Base-by-base conservation (phyloP, 2,797 vertebrate species). In the Eulemur rubriventer region DNA sequence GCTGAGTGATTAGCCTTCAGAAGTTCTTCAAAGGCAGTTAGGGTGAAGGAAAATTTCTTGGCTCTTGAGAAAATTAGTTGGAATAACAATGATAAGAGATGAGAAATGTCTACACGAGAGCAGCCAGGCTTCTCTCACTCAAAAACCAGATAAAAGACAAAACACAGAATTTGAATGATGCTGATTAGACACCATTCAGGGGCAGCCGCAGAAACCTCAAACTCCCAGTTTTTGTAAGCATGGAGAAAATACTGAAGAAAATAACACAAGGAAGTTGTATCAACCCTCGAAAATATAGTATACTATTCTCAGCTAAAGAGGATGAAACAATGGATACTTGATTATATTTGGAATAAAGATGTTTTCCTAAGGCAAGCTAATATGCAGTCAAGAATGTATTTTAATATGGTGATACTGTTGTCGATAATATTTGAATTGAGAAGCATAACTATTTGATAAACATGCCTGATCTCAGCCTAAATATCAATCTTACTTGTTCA, bases 21-120 rank as follows among this genome's bases (percentile, higher is more conserved):
- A 78, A 67, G 41, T 76, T 85, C 65, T 91, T 94, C 89, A 80
- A 84, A 88, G 79, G 50, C 30, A 55, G 28, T n/a, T n/a, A 86
- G 43, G 12, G 43, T 61, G 20, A 91, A 95, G 57, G 59, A 73
- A 88, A 83, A 73, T 55, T 18, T 96, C 70, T 86, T 76, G 48
- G 63, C 41, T 67, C 70, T 90, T 69, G 46, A 95, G 33, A 48
- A 72, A 89, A 92, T 83, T 84, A 59, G 18, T 65, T 85, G 46
- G 84, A 93, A 95, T 86, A 52, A 76, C 55, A 91, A 59, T 52
- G 35, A 87, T 59, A 95, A 59, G 26, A 69, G 94, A 63, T 38
- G 35, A 85, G n/a, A 94, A 85, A 67, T n/a, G 22, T 18, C 22
- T 20, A 33, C 14, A 83, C 10, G 26, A 67, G 92, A 95, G 26